Evolutionary conservation across 2,888 invertebrate genomes (phyloP).

Genomic region (Drosophila paracracens): DNA sequence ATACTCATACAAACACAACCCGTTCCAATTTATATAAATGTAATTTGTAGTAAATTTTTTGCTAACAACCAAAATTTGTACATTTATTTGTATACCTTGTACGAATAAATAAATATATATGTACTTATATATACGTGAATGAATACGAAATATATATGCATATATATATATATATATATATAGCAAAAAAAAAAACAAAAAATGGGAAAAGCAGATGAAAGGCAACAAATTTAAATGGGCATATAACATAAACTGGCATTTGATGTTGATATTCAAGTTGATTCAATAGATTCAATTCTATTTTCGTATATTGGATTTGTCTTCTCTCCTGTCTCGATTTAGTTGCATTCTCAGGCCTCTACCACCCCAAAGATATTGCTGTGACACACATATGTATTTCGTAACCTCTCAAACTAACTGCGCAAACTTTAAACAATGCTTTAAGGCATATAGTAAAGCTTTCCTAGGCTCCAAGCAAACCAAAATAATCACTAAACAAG

Average conservation of each 20-base stretch:
- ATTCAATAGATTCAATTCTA: slow-evolving; percentile 12
- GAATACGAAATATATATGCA: slow-evolving; percentile 13
- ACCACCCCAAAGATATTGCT: slow-evolving; percentile 55
- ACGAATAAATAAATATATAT: slow-evolving; percentile 27
- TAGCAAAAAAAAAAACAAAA: slow-evolving; percentile 1
- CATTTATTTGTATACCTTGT: slow-evolving; percentile 49
- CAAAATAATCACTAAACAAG: slow-evolving; percentile 37
- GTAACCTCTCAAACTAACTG: slow-evolving; percentile 59
- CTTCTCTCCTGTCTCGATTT: slow-evolving; percentile 4
- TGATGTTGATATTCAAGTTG: slow-evolving; percentile 40
- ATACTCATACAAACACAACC: slow-evolving; percentile 35
- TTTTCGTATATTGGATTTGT: slow-evolving; percentile 15
- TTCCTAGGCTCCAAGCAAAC: slow-evolving; percentile 57
- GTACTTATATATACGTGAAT: slow-evolving; percentile 16
- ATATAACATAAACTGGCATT: slow-evolving; percentile 24
- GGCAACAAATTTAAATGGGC: slow-evolving; percentile 28
- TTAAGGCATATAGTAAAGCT: slow-evolving; percentile 58
- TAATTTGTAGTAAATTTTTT: slow-evolving; percentile 65
- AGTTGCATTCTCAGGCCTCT: slow-evolving; percentile 48
- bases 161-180: slow-evolving; percentile 19
- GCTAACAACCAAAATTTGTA: slow-evolving; percentile 58
- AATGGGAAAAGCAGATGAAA: slow-evolving; percentile 2
- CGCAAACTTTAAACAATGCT: slow-evolving; percentile 39
- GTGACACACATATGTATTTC: slow-evolving; percentile 53
- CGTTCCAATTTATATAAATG: slow-evolving; percentile 63